Percentiles rank a stretch among this genome's conserved stretches.
Conservation (phyloP, 2,113 vertebrate genomes). For the Egretta garzetta region DNA sequence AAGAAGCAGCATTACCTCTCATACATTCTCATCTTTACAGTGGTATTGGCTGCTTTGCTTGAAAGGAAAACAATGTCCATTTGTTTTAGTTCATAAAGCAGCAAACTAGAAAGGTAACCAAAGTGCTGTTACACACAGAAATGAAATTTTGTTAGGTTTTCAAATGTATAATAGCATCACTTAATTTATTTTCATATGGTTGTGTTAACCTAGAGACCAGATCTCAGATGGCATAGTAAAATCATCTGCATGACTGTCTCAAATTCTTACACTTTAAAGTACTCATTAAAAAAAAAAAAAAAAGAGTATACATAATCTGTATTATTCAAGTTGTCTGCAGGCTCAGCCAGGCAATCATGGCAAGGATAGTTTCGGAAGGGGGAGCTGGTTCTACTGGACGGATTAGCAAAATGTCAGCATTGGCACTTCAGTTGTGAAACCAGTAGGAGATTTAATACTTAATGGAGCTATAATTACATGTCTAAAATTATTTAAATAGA, state of each 20-base stretch:
- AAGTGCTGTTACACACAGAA: neutral
- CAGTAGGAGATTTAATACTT: neutral
- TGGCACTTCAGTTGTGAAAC: neutral
- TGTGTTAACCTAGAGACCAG: neutral
- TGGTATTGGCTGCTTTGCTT: neutral
- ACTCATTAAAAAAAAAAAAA: neutral
- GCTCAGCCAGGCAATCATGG: neutral
- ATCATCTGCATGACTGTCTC: neutral
- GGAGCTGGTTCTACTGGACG: neutral
- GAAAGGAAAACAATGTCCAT: neutral
- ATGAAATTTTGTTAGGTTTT: neutral
- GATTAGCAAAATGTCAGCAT: neutral
- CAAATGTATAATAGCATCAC: neutral
- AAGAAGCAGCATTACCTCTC: neutral
- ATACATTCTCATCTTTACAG: neutral
- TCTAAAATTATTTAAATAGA: neutral
- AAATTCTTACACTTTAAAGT: neutral
- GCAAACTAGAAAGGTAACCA: neutral
- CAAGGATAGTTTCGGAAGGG: neutral
- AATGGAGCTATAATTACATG: neutral
- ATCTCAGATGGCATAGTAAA: neutral
- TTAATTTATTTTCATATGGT: neutral
- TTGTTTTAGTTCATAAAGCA: neutral
- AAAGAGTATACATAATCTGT: accelerated
- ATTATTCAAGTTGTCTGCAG: neutral